Evolutionary conservation across 1,140 invertebrate species (phyloP), one percentile per base, ranked within the genome.

Genomic region (Hyposmocoma kahamanoa): DNA sequence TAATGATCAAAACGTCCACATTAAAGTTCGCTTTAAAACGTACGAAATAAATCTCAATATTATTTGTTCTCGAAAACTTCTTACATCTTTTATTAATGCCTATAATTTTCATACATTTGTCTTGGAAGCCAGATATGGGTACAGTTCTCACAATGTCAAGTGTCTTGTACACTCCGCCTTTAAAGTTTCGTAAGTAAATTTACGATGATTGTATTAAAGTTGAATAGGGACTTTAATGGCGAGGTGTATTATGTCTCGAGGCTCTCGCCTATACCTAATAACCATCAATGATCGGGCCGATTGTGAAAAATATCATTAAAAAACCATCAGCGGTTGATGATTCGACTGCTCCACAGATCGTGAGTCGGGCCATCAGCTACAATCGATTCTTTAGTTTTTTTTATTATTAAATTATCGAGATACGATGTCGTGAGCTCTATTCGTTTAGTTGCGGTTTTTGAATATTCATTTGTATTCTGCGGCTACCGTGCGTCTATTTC

Each of bases 241-340:
- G 8, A 6, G 15, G 3, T 36, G 32, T 36, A 36, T 62, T 62
- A 64, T 76, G 65, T 75, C 73, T 73, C 57, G 69, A 69, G 72
- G 71, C 73, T 61, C 53, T 75, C 54, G 62, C 60, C 67, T 76
- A 72, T 73, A 73, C 67, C 71, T 84, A 84, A 84, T 78, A 81
- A 75, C 80, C 75, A 69, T 75, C 78, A 79, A 81, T 79, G 75
- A 84, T 84, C 74, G 69, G 65, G 57, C 62, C 74, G 74, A 82
- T 84, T 80, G 80, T 80, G 76, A 82, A 84, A 84, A 84, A 82
- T 82, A 84, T 80, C 78, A 84, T 82, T 82, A 84, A 84, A 84
- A 82, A 82, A 82, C 76, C 76, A 84, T 82, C 80, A 84, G 71
- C 61, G 70, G 60, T 64, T 79, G 76, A 82, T 82, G 76, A 78